These are phyloP conservation scores for Microctonus hyperodae DNA, from an alignment of 2,888 invertebrate genomes.

Conservation along the genomic window DNA sequence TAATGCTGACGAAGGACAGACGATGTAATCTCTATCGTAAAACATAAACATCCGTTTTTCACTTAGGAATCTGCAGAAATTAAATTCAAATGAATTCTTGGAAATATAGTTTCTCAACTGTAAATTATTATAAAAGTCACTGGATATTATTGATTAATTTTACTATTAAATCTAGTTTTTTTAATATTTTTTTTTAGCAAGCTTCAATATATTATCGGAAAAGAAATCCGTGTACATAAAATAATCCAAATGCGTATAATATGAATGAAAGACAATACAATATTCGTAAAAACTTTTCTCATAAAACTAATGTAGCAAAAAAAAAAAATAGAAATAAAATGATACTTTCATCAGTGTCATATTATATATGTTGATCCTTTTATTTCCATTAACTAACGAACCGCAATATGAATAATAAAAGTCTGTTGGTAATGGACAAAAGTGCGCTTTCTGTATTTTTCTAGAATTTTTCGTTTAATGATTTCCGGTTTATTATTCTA, in stretches of 20 bases:
- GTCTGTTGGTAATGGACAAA: not conserved
- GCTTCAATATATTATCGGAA: not conserved
- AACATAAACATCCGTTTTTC: conserved; percentile 1
- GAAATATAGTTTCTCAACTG: too few species aligned
- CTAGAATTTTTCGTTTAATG: not conserved
- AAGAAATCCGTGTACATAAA: not conserved
- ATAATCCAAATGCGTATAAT: not conserved
- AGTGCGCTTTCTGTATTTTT: not conserved
- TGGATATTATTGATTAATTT: not conserved
- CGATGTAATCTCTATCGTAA: not conserved
- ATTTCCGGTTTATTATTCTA: not conserved
- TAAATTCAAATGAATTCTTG: not conserved
- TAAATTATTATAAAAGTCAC: too few species aligned
- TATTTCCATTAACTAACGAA: not conserved
- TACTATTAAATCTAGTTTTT: not conserved
- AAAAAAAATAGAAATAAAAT: not conserved
- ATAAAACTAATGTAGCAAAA: not conserved
- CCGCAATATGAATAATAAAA: not conserved
- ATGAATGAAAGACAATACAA: too few species aligned
- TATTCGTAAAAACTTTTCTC: not conserved
- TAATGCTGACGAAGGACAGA: not conserved
- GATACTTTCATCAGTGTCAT: not conserved
- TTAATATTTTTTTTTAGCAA: not conserved
- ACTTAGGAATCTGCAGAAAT: not conserved
- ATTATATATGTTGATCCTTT: not conserved